Base-by-base conservation (phyloP, 2,797 vertebrate species). In the Chromobotia macracanthus region DNA sequence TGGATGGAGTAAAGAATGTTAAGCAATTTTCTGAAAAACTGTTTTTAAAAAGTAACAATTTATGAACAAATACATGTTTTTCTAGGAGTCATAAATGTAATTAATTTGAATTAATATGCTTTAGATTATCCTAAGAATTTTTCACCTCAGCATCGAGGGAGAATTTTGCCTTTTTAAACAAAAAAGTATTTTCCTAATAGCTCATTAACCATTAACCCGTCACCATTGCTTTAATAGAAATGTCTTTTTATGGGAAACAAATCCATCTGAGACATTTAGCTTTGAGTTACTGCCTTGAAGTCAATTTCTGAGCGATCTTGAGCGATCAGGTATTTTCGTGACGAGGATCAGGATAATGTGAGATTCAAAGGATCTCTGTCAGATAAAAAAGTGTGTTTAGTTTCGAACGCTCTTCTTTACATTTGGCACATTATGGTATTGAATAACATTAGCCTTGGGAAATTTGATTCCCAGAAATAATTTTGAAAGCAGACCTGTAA, bases 361-460 rank as follows among this genome's bases (percentile, higher is more conserved):
- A 58, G 25, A 25, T 15, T 69, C 25, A 51, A 70, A 70, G 55
- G 9, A 70, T n/a, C n/a, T 64, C 31, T 64, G 19, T 16, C 7
- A 58, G 53, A 66, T 44, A 23, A 15, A 28, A 55, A 66, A 55
- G 31, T n/a, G 21, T 61, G 9, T 53, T 63, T 44, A 50, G 55
- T 46, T 75, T 38, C 46, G 21, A 65, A 70, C 0, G 1, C 16
- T 51, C 10, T 11, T 25, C 48, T 70, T 61, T 28, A 63, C 58
- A 28, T 78, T 71, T 55, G 61, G 55, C 55, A 63, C 56, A 70
- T 60, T 69, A 28, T 61, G 28, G 56, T 71, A 44, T 63, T 71
- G 67, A 71, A 71, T 79, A 48, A 31, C 50, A 48, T 56, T 21
- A 46, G 69, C 77, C 61, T 58, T 8, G 16, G 61, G 69, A 79